phyloP scores from a whole-genome alignment of 2,113 vertebrate species.

The Struthio camelus region DNA sequence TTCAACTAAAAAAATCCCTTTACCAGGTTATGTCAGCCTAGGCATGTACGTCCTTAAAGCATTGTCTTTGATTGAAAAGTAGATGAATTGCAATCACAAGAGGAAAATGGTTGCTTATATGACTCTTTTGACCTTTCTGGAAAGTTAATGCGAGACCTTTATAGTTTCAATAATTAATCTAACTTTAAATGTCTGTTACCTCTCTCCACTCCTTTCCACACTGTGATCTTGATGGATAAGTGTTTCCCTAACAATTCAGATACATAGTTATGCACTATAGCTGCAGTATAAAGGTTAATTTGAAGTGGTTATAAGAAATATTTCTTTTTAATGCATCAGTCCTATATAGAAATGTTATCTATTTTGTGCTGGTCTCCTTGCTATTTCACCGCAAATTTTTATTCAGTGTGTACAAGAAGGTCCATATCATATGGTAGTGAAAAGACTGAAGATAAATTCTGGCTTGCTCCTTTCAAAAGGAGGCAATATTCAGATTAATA shows the following conservation, averaged over 20 bases:
- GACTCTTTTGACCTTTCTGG: background rate
- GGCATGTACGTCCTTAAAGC: background rate
- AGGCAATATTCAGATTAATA: background rate
- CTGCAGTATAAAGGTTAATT: background rate
- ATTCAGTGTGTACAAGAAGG: background rate
- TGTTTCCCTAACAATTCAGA: background rate
- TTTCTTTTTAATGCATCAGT: background rate
- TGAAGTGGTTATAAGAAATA: background rate
- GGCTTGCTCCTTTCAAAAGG: background rate
- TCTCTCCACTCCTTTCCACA: background rate
- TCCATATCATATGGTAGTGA: background rate
- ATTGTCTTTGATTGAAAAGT: background rate
- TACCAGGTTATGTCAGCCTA: background rate
- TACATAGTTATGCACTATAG: background rate
- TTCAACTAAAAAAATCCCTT: background rate
- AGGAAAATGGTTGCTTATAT: background rate
- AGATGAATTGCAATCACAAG: background rate
- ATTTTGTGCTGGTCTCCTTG: background rate
- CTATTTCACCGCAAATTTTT: background rate
- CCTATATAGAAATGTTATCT: background rate
- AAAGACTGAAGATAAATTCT: background rate
- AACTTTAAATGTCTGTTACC: background rate
- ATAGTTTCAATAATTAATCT: background rate
- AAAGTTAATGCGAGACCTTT: conserved; percentile 3
- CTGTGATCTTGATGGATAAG: background rate